Evolutionary conservation across 1,140 invertebrate genomes (phyloP).

Genomic region (Orchestia grillus): DNA sequence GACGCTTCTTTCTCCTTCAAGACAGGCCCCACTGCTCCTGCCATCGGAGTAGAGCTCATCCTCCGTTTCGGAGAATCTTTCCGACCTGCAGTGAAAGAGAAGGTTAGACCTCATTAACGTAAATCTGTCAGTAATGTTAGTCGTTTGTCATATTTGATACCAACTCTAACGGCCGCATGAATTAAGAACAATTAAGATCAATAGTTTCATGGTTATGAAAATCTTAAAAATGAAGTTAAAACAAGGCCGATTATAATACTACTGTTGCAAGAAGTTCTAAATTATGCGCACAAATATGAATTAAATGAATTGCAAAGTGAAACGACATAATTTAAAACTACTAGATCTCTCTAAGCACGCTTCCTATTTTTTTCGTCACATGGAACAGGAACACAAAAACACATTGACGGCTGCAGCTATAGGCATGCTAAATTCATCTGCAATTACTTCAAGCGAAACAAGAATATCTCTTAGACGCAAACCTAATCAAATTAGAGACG

Average conservation of each 20-base stretch:
- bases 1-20: constrained; percentile 26
- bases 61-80: constrained; percentile 23
- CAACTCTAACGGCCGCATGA: background rate
- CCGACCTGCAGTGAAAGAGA: background rate
- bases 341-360: background rate
- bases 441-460: background rate
- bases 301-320: too few relatives aligned
- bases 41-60: background rate
- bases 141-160: background rate
- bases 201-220: background rate
- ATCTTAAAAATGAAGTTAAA: too few relatives aligned
- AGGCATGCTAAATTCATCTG: background rate
- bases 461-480: background rate
- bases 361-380: background rate
- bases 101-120: background rate
- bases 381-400: background rate
- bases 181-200: background rate
- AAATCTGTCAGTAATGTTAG: background rate
- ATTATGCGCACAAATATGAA: too few relatives aligned
- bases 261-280: too few relatives aligned
- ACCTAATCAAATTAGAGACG: background rate
- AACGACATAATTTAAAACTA: background rate
- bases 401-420: too few relatives aligned
- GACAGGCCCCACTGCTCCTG: background rate
- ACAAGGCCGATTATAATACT: too few relatives aligned